Conservation (phyloP, 2,797 vertebrate genomes). For the Myotis planiceps region DNA sequence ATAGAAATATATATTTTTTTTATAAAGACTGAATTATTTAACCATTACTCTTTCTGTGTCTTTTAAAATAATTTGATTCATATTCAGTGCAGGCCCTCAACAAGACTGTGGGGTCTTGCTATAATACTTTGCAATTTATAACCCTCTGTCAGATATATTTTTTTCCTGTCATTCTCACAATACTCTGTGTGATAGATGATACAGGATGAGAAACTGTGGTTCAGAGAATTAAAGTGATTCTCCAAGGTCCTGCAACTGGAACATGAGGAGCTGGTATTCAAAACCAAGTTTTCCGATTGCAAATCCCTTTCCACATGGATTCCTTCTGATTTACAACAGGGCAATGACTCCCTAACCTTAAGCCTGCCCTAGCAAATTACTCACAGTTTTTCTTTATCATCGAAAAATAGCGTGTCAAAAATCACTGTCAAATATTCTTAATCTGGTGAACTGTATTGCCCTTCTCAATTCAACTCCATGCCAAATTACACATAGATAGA, state of each 20-base stretch:
- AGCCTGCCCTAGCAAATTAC: constrained; percentile 39
- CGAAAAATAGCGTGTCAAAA: constrained; percentile 62
- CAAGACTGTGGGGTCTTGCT: not conserved
- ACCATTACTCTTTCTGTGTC: not conserved
- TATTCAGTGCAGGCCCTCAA: not conserved
- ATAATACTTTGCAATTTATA: not conserved
- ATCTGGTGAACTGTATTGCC: constrained; percentile 28
- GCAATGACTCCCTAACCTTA: constrained; percentile 23
- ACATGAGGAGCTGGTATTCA: constrained; percentile 12
- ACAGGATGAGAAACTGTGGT: constrained; percentile 13
- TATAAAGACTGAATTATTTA: not conserved
- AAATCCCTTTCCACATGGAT: constrained; percentile 52
- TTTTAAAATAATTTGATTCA: not conserved
- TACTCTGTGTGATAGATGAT: not conserved
- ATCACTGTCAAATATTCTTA: constrained; percentile 67
- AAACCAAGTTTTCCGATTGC: not conserved
- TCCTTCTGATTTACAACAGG: constrained; percentile 58
- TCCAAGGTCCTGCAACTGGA: not conserved
- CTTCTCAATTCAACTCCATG: constrained; percentile 56
- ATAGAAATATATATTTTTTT: too few species aligned
- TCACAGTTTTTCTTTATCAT: constrained; percentile 30
- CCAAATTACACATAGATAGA: not conserved
- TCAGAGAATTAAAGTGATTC: constrained; percentile 31
- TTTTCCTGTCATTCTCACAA: constrained; percentile 5
- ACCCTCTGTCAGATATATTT: not conserved